Conservation (phyloP, 2,888 invertebrate species). For the Lasiommata megera region DNA sequence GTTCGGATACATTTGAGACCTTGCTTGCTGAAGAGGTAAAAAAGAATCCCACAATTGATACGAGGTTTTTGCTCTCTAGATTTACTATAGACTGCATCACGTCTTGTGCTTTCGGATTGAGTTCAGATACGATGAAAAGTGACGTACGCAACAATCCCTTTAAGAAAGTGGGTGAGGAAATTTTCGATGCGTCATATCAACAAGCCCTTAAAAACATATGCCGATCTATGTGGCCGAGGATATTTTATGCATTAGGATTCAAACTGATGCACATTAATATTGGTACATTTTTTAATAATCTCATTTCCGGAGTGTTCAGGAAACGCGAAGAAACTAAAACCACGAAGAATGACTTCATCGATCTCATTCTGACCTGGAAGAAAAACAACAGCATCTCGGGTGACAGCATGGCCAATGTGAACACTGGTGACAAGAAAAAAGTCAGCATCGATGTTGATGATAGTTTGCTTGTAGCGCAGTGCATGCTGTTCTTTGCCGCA, state of each 20-base stretch:
- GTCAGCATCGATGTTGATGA: background rate
- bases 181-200: background rate
- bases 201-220: background rate
- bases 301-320: background rate
- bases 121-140: constrained; percentile 46
- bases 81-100: constrained; percentile 58
- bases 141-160: constrained; percentile 36
- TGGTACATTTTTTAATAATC: background rate
- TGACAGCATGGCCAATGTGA: background rate
- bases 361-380: background rate
- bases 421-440: background rate
- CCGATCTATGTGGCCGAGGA: background rate
- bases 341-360: background rate
- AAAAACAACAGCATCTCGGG: background rate
- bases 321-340: background rate
- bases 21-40: constrained; percentile 35
- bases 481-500: background rate
- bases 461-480: background rate
- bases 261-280: background rate
- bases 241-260: constrained; percentile 1
- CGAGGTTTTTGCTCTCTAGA: constrained; percentile 27
- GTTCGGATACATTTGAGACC: constrained; percentile 43
- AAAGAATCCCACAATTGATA: background rate
- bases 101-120: constrained; percentile 55
- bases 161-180: background rate